These are phyloP conservation scores for Pseudococcus viburni DNA, from an alignment of 2,888 invertebrate genomes.

Conservation along the genomic window DNA sequence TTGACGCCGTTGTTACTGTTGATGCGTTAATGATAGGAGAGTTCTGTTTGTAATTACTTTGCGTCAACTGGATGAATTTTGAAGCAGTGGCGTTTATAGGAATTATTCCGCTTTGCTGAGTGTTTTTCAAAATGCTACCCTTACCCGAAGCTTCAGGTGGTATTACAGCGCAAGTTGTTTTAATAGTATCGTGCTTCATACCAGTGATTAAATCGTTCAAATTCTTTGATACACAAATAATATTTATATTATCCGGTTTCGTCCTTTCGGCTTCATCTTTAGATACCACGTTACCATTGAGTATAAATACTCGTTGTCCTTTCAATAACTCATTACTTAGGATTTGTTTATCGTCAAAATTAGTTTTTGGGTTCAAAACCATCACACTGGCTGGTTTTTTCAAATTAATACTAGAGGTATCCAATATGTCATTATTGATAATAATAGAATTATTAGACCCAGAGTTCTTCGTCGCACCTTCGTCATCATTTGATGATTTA, in stretches of 20 bases:
- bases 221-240: conserved; percentile 3
- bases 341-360: background rate
- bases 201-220: conserved; percentile 32
- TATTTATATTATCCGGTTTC: conserved; percentile 17
- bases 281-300: conserved; percentile 59
- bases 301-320: conserved; percentile 31
- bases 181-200: background rate
- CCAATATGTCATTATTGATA: background rate
- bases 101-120: background rate
- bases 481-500: background rate
- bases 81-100: background rate
- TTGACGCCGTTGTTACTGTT: background rate
- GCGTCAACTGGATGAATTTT: conserved; percentile 22
- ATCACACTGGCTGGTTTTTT: conserved; percentile 19
- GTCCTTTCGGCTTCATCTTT: conserved; percentile 20
- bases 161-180: background rate
- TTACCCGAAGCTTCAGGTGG: background rate
- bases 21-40: conserved; percentile 36
- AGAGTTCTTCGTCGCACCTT: background rate
- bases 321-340: conserved; percentile 9
- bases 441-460: background rate
- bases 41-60: conserved; percentile 14
- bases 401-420: background rate
- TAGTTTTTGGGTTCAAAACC: conserved; percentile 28
- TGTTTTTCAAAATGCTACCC: background rate